A percentile compares a stretch with the other conserved stretches of the same genome.
Evolutionary conservation across 2,113 vertebrate genomes (phyloP).

Genomic region (Plotosus lineatus): DNA sequence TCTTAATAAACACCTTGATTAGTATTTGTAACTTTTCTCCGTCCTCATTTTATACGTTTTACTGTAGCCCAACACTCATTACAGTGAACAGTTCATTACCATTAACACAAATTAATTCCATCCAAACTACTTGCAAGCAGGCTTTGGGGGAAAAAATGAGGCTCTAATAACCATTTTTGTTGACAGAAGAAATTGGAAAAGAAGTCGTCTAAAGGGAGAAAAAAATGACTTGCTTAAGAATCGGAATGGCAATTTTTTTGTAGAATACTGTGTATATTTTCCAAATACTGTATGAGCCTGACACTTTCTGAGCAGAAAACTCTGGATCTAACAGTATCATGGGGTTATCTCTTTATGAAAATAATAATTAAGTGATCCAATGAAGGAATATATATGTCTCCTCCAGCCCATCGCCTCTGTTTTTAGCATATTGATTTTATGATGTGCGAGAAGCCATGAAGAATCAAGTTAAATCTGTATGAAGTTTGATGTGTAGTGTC

Average conservation of each 20-base stretch:
- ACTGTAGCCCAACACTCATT: constrained; percentile 42
- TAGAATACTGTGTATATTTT: constrained; percentile 34
- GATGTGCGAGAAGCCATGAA: constrained; percentile 39
- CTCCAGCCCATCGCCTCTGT: constrained; percentile 29
- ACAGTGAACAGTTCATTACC: constrained; percentile 51
- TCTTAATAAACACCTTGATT: constrained; percentile 22
- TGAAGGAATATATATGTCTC: constrained; percentile 15
- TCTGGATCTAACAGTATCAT: background rate
- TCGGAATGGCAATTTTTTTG: constrained; percentile 33
- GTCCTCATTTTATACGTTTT: background rate
- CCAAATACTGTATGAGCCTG: background rate
- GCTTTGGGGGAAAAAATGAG: constrained; percentile 36
- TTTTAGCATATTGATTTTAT: constrained; percentile 34
- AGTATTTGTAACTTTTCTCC: constrained; percentile 23
- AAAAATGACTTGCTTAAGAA: constrained; percentile 24
- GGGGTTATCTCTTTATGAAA: constrained; percentile 19
- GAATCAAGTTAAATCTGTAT: constrained; percentile 43
- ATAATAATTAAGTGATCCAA: constrained; percentile 25
- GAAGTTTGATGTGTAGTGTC: constrained; percentile 8
- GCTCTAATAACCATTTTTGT: constrained; percentile 25
- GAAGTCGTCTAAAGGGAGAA: background rate
- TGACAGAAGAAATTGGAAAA: background rate
- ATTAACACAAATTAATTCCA: constrained; percentile 47
- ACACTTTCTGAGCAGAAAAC: constrained; percentile 11
- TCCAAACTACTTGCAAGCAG: constrained; percentile 28